These are phyloP conservation scores for Anoplophora glabripennis DNA, from an alignment of 1,140 invertebrate genomes.

Conservation along the genomic window DNA sequence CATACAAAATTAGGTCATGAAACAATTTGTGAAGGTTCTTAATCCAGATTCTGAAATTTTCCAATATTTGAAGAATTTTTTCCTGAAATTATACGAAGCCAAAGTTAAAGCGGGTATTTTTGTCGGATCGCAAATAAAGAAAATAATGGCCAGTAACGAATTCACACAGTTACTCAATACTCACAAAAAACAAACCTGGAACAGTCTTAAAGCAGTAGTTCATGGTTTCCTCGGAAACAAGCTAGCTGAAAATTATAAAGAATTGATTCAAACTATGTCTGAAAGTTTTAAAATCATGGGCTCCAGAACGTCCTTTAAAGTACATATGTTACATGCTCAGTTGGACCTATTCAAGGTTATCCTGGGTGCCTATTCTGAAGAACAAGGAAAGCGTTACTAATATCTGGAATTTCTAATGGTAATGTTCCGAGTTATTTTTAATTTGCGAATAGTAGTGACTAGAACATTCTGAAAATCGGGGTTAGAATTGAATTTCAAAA, in stretches of 20 bases:
- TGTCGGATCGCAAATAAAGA: slow-evolving; percentile 1
- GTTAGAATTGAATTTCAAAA: too few relatives aligned
- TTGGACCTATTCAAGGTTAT: slow-evolving; percentile 46
- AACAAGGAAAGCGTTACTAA: slow-evolving; percentile 25
- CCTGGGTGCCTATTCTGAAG: slow-evolving; percentile 40
- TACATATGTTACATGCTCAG: slow-evolving; percentile 47
- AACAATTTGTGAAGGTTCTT: slow-evolving; percentile 1
- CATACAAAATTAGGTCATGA: slow-evolving; percentile 1
- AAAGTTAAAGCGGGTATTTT: background rate
- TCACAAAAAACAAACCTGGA: too few relatives aligned
- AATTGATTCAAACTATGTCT: slow-evolving; percentile 18
- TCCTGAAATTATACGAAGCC: slow-evolving; percentile 1
- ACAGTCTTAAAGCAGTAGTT: slow-evolving; percentile 36
- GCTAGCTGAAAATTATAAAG: slow-evolving; percentile 33
- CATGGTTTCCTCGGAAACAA: slow-evolving; percentile 36
- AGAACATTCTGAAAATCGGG: too few relatives aligned
- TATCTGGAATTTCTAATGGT: too few relatives aligned
- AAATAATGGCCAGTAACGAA: background rate
- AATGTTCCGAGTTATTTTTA: too few relatives aligned
- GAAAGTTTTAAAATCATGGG: slow-evolving; percentile 32
- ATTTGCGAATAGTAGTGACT: too few relatives aligned
- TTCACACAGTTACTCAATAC: background rate
- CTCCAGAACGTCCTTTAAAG: slow-evolving; percentile 46
- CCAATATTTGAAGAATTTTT: background rate
- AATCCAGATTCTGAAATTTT: background rate